Percentiles rank a stretch among this genome's conserved stretches.
phyloP scores from a whole-genome alignment of 2,113 vertebrate species.

The Brachyhypopomus occidentalis region DNA sequence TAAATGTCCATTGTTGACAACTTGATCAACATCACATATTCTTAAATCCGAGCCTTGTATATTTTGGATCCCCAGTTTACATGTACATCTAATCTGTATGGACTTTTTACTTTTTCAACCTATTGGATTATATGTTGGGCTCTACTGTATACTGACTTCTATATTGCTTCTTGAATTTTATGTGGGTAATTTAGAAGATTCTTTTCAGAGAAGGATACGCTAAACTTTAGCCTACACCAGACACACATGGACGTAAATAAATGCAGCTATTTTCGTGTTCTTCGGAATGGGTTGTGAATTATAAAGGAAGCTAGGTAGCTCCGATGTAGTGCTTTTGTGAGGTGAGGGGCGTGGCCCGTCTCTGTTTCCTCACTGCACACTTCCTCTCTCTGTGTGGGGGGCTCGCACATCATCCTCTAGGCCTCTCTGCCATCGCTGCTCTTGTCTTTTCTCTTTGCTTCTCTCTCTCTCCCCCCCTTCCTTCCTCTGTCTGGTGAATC shows the following conservation, averaged over 20 bases:
- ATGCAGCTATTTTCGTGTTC: not conserved
- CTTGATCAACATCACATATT: not conserved
- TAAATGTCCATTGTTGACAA: not conserved
- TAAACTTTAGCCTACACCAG: too few species aligned
- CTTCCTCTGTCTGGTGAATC: not conserved
- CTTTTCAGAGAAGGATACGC: too few species aligned
- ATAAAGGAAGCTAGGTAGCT: not conserved
- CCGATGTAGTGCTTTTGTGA: not conserved
- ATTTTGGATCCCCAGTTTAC: too few species aligned
- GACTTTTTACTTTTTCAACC: too few species aligned
- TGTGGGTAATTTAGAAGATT: too few species aligned
- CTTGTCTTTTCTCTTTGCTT: not conserved
- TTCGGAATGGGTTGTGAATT: not conserved
- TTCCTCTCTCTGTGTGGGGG: slow-evolving; percentile 43
- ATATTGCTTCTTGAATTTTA: too few species aligned
- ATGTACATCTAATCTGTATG: too few species aligned
- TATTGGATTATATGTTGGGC: too few species aligned
- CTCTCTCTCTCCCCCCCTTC: not conserved
- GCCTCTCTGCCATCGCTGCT: slow-evolving; percentile 18
- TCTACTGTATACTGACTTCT: too few species aligned
- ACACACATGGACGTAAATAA: too few species aligned
- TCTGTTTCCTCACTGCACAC: slow-evolving; percentile 40
- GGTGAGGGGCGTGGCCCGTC: slow-evolving; percentile 9
- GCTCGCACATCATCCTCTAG: slow-evolving; percentile 18
- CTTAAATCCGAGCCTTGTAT: too few species aligned